A percentile compares a stretch with the other conserved stretches of the same genome.
Conservation (phyloP, 2,797 vertebrate genomes). For the Hyperoplus immaculatus region DNA sequence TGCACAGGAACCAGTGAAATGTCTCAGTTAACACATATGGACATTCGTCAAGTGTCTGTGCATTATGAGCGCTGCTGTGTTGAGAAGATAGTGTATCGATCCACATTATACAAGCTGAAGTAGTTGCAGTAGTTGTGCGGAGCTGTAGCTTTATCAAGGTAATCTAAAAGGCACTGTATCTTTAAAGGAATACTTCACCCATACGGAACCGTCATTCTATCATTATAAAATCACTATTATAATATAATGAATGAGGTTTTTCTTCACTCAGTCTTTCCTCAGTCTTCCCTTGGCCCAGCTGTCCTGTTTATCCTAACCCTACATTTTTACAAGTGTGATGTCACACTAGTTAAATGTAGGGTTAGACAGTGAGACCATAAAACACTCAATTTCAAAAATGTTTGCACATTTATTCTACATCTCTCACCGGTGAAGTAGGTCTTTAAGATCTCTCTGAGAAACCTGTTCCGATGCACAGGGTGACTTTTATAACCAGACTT, state of each 20-base stretch:
- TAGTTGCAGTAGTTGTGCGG: slow-evolving; percentile 48
- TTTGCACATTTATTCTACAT: too few species aligned
- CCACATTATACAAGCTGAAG: slow-evolving; percentile 20
- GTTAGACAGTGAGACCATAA: too few species aligned
- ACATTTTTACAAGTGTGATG: too few species aligned
- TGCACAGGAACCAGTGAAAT: neutral
- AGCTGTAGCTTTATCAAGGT: slow-evolving; percentile 48
- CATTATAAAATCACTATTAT: too few species aligned
- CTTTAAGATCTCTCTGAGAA: slow-evolving; percentile 16
- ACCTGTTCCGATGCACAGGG: slow-evolving; percentile 22
- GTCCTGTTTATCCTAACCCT: too few species aligned
- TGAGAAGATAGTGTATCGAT: slow-evolving; percentile 29
- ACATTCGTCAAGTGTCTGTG: slow-evolving; percentile 5
- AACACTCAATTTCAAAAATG: too few species aligned
- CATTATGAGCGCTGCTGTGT: slow-evolving; percentile 10
- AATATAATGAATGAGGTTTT: too few species aligned
- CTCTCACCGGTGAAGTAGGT: too few species aligned
- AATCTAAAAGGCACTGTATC: slow-evolving; percentile 44
- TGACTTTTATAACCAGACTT: slow-evolving; percentile 16
- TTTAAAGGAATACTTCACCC: neutral
- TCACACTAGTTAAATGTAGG: too few species aligned
- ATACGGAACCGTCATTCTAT: too few species aligned
- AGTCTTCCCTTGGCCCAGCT: too few species aligned
- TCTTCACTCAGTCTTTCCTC: too few species aligned
- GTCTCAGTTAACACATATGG: slow-evolving; percentile 11